Conservation (phyloP, 2,113 vertebrate genomes). For the Mixornis gularis region DNA sequence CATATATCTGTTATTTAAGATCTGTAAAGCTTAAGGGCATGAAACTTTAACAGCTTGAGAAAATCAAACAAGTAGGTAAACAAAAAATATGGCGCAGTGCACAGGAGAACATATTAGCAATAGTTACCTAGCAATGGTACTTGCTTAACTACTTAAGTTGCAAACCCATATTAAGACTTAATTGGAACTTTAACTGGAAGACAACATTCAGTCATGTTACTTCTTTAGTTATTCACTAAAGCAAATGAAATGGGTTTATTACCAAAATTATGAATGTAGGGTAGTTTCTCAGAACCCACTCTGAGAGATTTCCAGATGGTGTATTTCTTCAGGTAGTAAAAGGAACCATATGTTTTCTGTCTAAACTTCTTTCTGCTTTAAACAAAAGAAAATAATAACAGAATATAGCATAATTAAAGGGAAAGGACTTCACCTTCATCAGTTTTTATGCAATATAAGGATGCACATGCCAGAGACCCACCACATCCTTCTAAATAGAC, state of each 20-base stretch:
- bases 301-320: constrained; percentile 12
- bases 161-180: neutral
- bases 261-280: neutral
- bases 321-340: constrained; percentile 1
- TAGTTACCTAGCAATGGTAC: neutral
- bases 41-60: neutral
- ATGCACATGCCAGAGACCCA: neutral
- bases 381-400: neutral
- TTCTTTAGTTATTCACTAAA: neutral
- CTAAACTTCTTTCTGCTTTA: neutral
- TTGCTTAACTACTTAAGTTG: neutral
- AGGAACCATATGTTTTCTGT: neutral
- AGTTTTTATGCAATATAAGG: neutral
- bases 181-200: neutral
- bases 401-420: neutral
- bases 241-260: neutral
- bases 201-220: neutral
- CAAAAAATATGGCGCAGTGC: neutral
- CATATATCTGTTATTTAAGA: neutral
- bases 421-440: neutral
- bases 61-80: neutral
- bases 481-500: neutral
- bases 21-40: neutral
- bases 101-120: neutral
- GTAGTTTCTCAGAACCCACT: neutral